phyloP scores from a whole-genome alignment of 2,888 invertebrate species.

The Stenurella melanura region DNA sequence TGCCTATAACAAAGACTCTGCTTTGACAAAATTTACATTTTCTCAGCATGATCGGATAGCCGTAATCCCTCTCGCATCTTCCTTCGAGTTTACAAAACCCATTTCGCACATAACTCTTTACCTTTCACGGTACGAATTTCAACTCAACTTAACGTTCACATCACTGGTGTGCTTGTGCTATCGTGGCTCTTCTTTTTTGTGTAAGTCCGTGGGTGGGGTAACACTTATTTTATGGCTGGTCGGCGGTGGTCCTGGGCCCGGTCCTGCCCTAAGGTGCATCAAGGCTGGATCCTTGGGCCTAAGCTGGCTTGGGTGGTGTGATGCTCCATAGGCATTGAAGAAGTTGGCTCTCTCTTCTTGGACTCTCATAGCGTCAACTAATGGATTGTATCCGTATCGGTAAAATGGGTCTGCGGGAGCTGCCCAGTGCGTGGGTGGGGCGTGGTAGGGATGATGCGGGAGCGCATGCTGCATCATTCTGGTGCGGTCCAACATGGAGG shows the following conservation, averaged over 20 bases:
- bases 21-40: neutral
- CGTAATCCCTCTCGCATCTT: slow-evolving; percentile 18
- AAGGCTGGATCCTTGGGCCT: slow-evolving; percentile 74
- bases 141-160: slow-evolving; percentile 45
- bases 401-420: slow-evolving; percentile 76
- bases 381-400: slow-evolving; percentile 84
- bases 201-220: slow-evolving; percentile 78
- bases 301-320: slow-evolving; percentile 65
- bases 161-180: slow-evolving; percentile 67
- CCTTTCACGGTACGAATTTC: slow-evolving; percentile 24
- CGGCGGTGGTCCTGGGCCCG: slow-evolving; percentile 75
- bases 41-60: neutral
- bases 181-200: slow-evolving; percentile 80
- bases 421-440: slow-evolving; percentile 68
- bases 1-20: neutral
- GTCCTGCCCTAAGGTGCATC: slow-evolving; percentile 76
- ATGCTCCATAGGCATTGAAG: slow-evolving; percentile 79
- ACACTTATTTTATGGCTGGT: slow-evolving; percentile 73
- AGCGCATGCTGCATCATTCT: slow-evolving; percentile 74
- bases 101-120: slow-evolving; percentile 9
- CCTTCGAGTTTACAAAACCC: slow-evolving; percentile 3
- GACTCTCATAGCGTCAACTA: slow-evolving; percentile 85
- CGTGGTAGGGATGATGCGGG: slow-evolving; percentile 75
- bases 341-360: slow-evolving; percentile 89
- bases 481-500: slow-evolving; percentile 73